A percentile compares a stretch with the other conserved stretches of the same genome.
These are phyloP conservation scores for Dascyllus trimaculatus DNA, from an alignment of 2,113 vertebrate species.

Conservation along the genomic window DNA sequence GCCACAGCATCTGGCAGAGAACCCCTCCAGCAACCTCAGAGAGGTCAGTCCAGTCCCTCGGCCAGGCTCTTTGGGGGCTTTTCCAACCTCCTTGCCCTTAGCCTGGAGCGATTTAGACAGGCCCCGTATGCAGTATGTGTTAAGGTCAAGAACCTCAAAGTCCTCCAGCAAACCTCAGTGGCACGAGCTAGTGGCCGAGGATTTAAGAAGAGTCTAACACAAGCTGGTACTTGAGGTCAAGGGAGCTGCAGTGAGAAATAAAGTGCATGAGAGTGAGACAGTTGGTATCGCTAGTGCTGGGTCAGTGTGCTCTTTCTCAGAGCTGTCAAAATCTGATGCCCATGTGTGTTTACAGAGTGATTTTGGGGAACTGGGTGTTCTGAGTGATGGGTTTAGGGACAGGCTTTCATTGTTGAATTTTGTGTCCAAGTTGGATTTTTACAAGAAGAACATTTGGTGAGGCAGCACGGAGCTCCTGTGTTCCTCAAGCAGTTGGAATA, in stretches of 20 bases:
- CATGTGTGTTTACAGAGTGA: not conserved
- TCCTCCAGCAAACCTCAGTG: slow-evolving; percentile 30
- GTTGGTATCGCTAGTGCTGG: not conserved
- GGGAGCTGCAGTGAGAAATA: not conserved
- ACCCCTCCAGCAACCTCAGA: slow-evolving; percentile 18
- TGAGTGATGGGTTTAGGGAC: not conserved
- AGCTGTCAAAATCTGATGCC: slow-evolving; percentile 5
- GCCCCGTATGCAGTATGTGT: slow-evolving; percentile 12
- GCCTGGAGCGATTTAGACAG: slow-evolving; percentile 33
- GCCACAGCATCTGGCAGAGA: slow-evolving; percentile 36
- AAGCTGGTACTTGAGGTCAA: slow-evolving; percentile 24
- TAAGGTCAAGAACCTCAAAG: slow-evolving; percentile 40
- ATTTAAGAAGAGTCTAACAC: slow-evolving; percentile 12
- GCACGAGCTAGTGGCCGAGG: not conserved
- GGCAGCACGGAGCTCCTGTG: not conserved
- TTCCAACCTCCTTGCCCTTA: not conserved
- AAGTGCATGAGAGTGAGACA: not conserved
- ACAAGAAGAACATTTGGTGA: slow-evolving; percentile 23
- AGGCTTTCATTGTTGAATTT: slow-evolving; percentile 9
- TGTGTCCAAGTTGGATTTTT: slow-evolving; percentile 25
- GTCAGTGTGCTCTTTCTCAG: not conserved
- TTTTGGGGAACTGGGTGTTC: slow-evolving; percentile 3
- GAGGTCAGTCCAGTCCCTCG: slow-evolving; percentile 18
- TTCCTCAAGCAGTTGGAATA: slow-evolving; percentile 15
- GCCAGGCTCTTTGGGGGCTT: not conserved